Evolutionary conservation across 2,888 invertebrate species (phyloP).

Genomic region (Papilio protenor): DNA sequence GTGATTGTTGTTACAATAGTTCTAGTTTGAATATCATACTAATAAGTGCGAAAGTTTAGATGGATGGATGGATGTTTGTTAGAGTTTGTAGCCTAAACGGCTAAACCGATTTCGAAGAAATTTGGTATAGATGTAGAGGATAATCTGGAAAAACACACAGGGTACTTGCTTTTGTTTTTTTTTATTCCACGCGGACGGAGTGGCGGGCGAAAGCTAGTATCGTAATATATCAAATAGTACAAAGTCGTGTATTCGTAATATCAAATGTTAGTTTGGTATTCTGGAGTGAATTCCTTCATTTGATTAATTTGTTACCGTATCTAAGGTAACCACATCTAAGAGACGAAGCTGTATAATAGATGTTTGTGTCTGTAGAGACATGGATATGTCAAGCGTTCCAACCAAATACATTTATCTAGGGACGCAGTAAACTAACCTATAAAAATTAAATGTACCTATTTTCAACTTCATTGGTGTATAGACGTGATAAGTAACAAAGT

Average conservation of each 20-base stretch:
- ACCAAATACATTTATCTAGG: not conserved
- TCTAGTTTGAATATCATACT: not conserved
- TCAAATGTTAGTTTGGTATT: not conserved
- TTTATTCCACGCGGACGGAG: no score
- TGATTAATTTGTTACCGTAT: constrained; percentile 15
- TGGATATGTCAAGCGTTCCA: not conserved
- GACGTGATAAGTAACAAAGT: constrained; percentile 46
- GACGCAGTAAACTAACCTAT: not conserved
- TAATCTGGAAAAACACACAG: no score
- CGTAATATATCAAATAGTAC: not conserved
- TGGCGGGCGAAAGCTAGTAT: no score
- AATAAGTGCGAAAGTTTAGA: no score
- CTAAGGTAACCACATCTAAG: constrained; percentile 22
- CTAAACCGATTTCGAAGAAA: no score
- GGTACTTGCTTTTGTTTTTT: no score
- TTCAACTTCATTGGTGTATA: not conserved
- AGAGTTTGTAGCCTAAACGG: no score
- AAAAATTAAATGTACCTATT: constrained; percentile 9
- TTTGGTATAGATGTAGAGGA: no score
- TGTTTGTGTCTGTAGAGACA: not conserved
- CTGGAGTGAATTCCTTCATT: constrained; percentile 16
- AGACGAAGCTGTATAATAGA: not conserved
- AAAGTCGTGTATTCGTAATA: not conserved
- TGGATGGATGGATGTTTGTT: no score
- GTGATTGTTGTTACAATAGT: no score